These are phyloP conservation scores for Paracentrotus lividus DNA, from an alignment of 53 echinoderm and acorn worm species.

Conservation along the genomic window DNA sequence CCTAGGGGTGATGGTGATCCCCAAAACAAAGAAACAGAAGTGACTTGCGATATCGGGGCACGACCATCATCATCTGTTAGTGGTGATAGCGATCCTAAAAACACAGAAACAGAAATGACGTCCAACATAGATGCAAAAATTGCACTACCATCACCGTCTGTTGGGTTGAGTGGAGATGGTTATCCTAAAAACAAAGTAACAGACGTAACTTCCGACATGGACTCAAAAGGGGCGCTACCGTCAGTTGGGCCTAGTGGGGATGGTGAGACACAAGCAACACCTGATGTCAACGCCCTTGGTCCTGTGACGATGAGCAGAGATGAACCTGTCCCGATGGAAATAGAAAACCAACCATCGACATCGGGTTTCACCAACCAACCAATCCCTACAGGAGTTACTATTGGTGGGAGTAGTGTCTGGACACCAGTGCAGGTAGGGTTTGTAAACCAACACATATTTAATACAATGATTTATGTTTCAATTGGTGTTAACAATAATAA, in stretches of 20 bases:
- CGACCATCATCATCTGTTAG: neutral
- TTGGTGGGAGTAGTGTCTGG: conserved; percentile 67
- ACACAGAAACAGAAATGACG: neutral
- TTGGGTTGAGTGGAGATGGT: conserved; percentile 16
- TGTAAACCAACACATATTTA: neutral
- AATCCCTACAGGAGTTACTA: conserved; percentile 29
- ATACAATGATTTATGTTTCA: neutral
- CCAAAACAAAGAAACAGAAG: neutral
- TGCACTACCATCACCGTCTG: neutral
- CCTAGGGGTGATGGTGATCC: neutral
- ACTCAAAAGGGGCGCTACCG: neutral
- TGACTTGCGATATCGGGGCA: neutral
- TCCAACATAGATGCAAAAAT: neutral
- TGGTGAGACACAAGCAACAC: neutral
- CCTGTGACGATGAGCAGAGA: conserved; percentile 52
- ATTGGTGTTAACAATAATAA: no score
- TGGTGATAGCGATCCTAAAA: neutral
- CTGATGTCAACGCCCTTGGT: neutral
- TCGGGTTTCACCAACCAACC: conserved; percentile 39
- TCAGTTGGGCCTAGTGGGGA: conserved; percentile 30
- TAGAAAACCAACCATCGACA: neutral
- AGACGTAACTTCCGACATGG: neutral
- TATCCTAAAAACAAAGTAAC: neutral
- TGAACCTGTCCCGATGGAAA: conserved; percentile 35
- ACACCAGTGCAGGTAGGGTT: conserved; percentile 70